phyloP scores from a whole-genome alignment of 2,797 vertebrate species.

The Odontamblyopus lacepedii region DNA sequence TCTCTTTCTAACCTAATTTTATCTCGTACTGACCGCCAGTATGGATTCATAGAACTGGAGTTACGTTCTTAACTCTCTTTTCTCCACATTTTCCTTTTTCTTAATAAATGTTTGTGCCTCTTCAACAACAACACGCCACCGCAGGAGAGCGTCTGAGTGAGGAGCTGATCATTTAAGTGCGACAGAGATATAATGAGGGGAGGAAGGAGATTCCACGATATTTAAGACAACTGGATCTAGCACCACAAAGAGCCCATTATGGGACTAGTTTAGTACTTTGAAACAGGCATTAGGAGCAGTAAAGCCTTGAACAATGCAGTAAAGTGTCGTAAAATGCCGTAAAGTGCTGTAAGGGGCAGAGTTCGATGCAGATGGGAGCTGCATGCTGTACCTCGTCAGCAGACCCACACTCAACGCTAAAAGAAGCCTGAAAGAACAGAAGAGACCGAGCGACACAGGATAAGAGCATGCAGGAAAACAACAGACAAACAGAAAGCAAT shows the following conservation, averaged over 20 bases:
- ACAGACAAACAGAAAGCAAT: background rate
- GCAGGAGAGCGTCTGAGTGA: too few species aligned
- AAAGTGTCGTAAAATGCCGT: conserved; percentile 22
- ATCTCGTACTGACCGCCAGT: too few species aligned
- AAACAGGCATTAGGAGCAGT: conserved; percentile 2
- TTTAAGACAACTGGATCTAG: background rate
- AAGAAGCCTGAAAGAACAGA: conserved; percentile 78
- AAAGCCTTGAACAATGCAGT: background rate
- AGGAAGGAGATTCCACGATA: too few species aligned
- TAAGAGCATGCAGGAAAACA: conserved; percentile 20
- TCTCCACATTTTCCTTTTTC: too few species aligned
- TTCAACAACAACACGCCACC: too few species aligned
- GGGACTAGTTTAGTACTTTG: background rate
- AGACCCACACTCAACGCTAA: conserved; percentile 77
- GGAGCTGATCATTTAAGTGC: too few species aligned
- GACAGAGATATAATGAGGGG: too few species aligned
- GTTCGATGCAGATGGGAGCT: conserved; percentile 55
- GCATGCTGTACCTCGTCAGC: conserved; percentile 81
- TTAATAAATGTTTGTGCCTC: too few species aligned
- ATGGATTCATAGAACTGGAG: too few species aligned
- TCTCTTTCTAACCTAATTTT: too few species aligned
- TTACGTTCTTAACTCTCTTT: too few species aligned
- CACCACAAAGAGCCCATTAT: background rate
- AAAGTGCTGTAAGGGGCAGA: conserved; percentile 58
- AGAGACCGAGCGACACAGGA: conserved; percentile 65